Evolutionary conservation across 2,797 vertebrate species (phyloP), one percentile per base, ranked within the genome.

Genomic region (Allobates femoralis): DNA sequence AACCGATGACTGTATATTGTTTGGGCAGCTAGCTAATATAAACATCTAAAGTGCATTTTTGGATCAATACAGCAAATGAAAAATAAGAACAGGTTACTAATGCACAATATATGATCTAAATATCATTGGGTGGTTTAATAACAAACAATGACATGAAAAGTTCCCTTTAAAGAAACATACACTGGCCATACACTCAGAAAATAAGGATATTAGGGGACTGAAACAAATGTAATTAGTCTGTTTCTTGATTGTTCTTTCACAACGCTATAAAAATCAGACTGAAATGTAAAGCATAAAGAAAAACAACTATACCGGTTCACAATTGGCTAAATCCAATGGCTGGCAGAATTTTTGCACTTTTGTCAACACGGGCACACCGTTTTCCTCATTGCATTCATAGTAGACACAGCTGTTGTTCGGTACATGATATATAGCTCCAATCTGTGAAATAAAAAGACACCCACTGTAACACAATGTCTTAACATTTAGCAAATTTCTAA

Each of bases 261-360:
- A 37, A 19, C 21, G 10, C 19, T 79, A 32, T 21, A 58, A 3
- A 14, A 79, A 56, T 34, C 32, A 26, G 4, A 32, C 7, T 23
- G 23, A n/a, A 23, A n/a, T 41, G 34, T 37, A 79, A 23, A 79
- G 55, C 19, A n/a, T n/a, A n/a, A n/a, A 55, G 1, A 28, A 50
- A 0, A 12, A 71, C 21, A 46, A 81, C 19, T 34, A 32, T 87
- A 87, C 86, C 86, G 16, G 74, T 83, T 83, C 74, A 79, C 86
- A 87, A 34, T 19, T 79, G 14, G 62, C 7, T 28, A 87, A 26
- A 37, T 87, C 81, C 37, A 87, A 34, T 19, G 60, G 10, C 55
- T 87, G 86, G 64, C 86, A 87, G 26, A 83, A 37, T 76, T 82
- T 83, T 53, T 87, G 41, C 21, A 87, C 74, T 87, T 87, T 87